Percentiles rank a stretch among this genome's conserved stretches.
Evolutionary conservation across 2,113 vertebrate species (phyloP).

Genomic region (Cheilinus undulatus): DNA sequence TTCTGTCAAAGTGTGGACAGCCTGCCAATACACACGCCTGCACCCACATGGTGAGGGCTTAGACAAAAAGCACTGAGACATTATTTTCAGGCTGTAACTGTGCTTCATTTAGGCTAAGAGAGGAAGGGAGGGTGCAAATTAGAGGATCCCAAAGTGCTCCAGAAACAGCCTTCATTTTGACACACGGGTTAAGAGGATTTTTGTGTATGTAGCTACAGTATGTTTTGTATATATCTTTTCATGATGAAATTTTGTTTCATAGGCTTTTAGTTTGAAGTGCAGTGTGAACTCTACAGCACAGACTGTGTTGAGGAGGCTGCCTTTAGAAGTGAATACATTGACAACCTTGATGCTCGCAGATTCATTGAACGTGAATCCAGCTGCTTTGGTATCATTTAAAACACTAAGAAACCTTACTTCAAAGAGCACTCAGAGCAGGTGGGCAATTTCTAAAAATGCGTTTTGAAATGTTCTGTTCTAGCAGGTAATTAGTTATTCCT

Average conservation of each 20-base stretch:
- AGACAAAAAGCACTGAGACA: conserved; percentile 60
- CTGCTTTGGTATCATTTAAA: conserved; percentile 5
- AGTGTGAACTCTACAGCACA: neutral
- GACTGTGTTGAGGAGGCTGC: neutral
- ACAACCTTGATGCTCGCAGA: conserved; percentile 4
- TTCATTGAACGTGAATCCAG: conserved; percentile 14
- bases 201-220: neutral
- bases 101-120: conserved; percentile 34
- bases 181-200: conserved; percentile 1
- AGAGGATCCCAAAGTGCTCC: conserved; percentile 38
- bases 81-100: conserved; percentile 63
- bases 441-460: neutral
- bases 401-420: neutral
- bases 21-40: conserved; percentile 64
- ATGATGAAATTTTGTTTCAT: conserved; percentile 9
- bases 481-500: neutral
- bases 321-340: conserved; percentile 1
- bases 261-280: conserved; percentile 24
- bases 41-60: conserved; percentile 53
- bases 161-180: conserved; percentile 25
- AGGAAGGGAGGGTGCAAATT: conserved; percentile 32
- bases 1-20: conserved; percentile 69
- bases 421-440: neutral
- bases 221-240: conserved; percentile 17
- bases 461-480: neutral